Evolutionary conservation across 2,797 vertebrate genomes (phyloP).

Genomic region (Harpagifer antarcticus): DNA sequence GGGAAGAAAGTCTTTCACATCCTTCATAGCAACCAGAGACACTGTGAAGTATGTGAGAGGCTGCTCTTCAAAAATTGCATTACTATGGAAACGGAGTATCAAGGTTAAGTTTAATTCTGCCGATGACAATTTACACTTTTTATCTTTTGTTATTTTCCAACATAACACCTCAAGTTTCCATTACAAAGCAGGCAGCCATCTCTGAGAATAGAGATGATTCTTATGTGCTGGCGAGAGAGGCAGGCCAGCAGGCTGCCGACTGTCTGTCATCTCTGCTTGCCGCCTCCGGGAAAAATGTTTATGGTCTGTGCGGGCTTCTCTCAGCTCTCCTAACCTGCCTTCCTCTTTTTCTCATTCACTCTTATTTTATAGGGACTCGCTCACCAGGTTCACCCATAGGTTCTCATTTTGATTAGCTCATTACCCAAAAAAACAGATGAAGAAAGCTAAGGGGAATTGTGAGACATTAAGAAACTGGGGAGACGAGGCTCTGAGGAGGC

Average conservation of each 20-base stretch:
- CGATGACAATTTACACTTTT: slow-evolving; percentile 47
- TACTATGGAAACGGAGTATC: slow-evolving; percentile 33
- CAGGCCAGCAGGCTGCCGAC: slow-evolving; percentile 46
- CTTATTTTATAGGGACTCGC: slow-evolving; percentile 39
- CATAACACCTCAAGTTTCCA: slow-evolving; percentile 38
- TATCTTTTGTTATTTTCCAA: slow-evolving; percentile 50
- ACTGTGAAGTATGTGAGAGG: slow-evolving; percentile 18
- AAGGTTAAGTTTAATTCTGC: slow-evolving; percentile 49
- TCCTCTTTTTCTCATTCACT: slow-evolving; percentile 39
- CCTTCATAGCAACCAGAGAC: slow-evolving; percentile 6
- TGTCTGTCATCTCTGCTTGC: slow-evolving; percentile 59
- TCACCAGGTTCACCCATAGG: slow-evolving; percentile 47
- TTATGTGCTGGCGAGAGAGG: slow-evolving; percentile 37
- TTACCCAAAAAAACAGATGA: slow-evolving; percentile 33
- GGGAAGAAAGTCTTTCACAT: slow-evolving; percentile 15
- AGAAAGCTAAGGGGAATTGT: slow-evolving; percentile 33
- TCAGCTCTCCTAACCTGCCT: slow-evolving; percentile 48
- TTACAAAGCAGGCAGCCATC: slow-evolving; percentile 41
- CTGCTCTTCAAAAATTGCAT: slow-evolving; percentile 35
- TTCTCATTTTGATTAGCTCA: slow-evolving; percentile 53
- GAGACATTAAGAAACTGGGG: slow-evolving; percentile 51
- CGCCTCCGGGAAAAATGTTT: slow-evolving; percentile 60
- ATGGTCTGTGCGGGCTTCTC: slow-evolving; percentile 49
- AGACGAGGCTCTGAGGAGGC: slow-evolving; percentile 39
- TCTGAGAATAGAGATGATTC: slow-evolving; percentile 55